Percentiles rank a stretch among this genome's conserved stretches.
Conservation (phyloP, 1,140 invertebrate species). For the Trichonephila clavata region DNA sequence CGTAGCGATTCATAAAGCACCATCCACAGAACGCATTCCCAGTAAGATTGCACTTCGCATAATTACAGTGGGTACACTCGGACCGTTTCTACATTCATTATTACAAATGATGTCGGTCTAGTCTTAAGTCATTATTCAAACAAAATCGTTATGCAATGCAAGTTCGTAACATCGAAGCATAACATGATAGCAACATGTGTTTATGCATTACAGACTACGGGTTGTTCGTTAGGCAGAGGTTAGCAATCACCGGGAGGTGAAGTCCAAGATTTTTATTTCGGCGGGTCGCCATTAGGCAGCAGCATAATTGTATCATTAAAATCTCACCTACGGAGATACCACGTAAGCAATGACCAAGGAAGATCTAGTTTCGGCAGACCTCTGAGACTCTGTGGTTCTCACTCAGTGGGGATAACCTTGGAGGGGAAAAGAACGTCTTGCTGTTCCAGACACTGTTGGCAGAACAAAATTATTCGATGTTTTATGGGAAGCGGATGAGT, state of each 20-base stretch:
- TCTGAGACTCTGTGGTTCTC: neutral
- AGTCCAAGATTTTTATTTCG: conserved; percentile 68
- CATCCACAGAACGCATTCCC: neutral
- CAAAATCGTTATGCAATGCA: conserved; percentile 19
- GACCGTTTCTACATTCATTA: conserved; percentile 6
- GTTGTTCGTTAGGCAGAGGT: conserved; percentile 55
- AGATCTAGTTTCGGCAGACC: conserved; percentile 39
- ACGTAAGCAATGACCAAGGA: conserved; percentile 63
- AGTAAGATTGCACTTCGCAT: neutral
- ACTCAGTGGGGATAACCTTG: conserved; percentile 21
- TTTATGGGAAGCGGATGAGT: conserved; percentile 61
- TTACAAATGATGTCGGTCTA: neutral
- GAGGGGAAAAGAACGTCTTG: neutral
- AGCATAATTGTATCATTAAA: conserved; percentile 68
- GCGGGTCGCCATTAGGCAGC: conserved; percentile 34
- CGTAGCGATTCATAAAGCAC: too few relatives aligned
- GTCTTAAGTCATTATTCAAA: conserved; percentile 37
- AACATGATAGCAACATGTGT: too few relatives aligned
- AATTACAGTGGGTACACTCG: neutral
- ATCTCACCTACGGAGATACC: conserved; percentile 46
- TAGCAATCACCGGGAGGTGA: conserved; percentile 12
- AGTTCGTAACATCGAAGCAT: conserved; percentile 12
- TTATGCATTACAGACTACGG: conserved; percentile 55
- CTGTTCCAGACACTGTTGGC: conserved; percentile 1
- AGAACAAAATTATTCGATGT: neutral